Evolutionary conservation across 2,113 vertebrate genomes (phyloP).

Genomic region (Paraplagusia blochii): DNA sequence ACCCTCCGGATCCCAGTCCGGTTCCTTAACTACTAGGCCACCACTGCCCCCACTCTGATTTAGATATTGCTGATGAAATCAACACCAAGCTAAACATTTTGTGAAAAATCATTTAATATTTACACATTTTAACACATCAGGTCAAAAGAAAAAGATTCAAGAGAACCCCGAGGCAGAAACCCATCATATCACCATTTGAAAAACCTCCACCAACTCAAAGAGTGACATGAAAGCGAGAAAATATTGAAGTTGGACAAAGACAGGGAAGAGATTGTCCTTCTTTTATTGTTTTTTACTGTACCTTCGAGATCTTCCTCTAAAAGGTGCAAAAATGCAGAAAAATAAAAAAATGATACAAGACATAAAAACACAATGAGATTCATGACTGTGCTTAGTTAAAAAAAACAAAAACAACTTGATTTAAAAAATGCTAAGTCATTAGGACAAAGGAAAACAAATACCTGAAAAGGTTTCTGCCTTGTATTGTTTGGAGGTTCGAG

Average conservation of each 20-base stretch:
- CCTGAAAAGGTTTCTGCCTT: constrained; percentile 86
- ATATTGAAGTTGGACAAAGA: no score
- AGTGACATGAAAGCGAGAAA: no score
- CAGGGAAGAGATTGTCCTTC: not conserved
- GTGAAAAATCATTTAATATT: no score
- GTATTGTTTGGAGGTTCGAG: constrained; percentile 89
- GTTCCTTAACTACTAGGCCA: no score
- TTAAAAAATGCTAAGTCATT: not conserved
- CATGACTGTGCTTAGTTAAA: constrained; percentile 4
- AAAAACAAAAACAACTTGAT: constrained; percentile 3
- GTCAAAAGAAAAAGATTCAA: no score
- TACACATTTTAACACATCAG: no score
- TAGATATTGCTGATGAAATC: no score
- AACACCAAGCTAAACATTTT: no score
- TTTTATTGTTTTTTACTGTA: constrained; percentile 44
- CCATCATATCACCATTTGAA: not conserved
- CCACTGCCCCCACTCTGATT: no score
- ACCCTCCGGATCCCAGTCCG: no score
- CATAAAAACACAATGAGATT: constrained; percentile 19
- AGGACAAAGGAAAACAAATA: constrained; percentile 38
- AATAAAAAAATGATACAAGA: constrained; percentile 33
- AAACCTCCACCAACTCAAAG: no score
- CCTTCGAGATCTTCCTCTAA: constrained; percentile 68
- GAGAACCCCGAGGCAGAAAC: not conserved
- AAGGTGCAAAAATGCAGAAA: constrained; percentile 19